Conservation (phyloP, 2,113 vertebrate species). For the Tricholaema leucomelas region DNA sequence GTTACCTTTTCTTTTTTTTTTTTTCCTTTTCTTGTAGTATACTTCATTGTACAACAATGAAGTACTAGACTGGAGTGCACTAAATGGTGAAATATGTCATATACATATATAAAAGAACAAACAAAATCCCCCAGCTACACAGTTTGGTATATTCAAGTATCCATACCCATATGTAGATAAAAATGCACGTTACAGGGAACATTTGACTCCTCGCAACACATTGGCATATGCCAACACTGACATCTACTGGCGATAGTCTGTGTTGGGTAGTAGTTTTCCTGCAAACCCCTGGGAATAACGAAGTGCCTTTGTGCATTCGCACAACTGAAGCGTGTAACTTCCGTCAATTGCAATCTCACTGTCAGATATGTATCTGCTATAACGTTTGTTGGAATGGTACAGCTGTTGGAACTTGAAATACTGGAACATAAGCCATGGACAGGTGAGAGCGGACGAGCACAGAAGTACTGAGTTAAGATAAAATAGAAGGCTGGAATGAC, state of each 20-base stretch:
- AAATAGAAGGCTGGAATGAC: too few species aligned
- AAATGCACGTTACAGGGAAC: neutral
- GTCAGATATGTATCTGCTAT: neutral
- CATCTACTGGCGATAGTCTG: constrained; percentile 74
- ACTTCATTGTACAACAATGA: neutral
- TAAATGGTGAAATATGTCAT: neutral
- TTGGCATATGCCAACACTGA: constrained; percentile 72
- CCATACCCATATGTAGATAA: neutral
- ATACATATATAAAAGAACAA: neutral
- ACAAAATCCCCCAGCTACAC: neutral
- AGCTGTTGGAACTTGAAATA: too few species aligned
- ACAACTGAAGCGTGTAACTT: neutral
- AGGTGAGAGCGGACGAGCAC: too few species aligned
- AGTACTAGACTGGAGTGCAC: neutral
- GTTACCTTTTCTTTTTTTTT: neutral
- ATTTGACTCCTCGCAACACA: neutral
- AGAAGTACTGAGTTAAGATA: too few species aligned
- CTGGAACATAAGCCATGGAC: too few species aligned
- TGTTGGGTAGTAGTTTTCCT: constrained; percentile 1
- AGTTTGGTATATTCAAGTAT: neutral
- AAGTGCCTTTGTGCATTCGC: neutral
- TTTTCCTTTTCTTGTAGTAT: neutral
- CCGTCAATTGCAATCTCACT: neutral
- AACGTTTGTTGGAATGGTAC: too few species aligned
- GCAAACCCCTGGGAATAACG: neutral